Conservation (phyloP, 1,140 invertebrate species). For the Theocolax elegans region DNA sequence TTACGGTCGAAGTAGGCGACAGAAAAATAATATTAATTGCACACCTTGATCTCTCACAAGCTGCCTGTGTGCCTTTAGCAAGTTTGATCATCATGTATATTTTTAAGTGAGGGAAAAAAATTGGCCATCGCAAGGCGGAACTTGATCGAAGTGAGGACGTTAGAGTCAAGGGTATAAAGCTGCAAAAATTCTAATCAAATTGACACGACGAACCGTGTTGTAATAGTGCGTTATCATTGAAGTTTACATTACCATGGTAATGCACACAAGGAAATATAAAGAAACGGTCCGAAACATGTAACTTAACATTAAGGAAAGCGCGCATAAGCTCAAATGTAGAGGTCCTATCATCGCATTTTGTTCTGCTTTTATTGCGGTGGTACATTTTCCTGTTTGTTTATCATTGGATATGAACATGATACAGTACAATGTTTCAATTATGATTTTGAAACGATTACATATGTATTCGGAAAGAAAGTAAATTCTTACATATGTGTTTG, state of each 20-base stretch:
- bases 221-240: too few species aligned
- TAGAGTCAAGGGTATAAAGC: neutral
- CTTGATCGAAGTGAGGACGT: neutral
- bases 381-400: neutral
- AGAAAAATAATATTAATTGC: slow-evolving; percentile 6
- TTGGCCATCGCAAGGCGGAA: slow-evolving; percentile 27
- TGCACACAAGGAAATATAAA: too few species aligned
- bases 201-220: too few species aligned
- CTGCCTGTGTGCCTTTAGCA: slow-evolving; percentile 16
- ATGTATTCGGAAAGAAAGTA: neutral
- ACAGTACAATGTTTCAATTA: neutral
- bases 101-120: slow-evolving; percentile 12
- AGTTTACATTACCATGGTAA: too few species aligned
- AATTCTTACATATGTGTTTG: slow-evolving; percentile 3
- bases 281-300: neutral
- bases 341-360: slow-evolving; percentile 5
- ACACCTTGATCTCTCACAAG: neutral
- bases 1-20: neutral
- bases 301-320: neutral
- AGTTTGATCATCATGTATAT: neutral
- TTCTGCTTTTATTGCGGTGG: neutral
- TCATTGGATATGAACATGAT: neutral
- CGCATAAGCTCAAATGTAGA: neutral
- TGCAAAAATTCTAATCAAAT: slow-evolving; percentile 2
- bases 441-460: neutral